Base-by-base conservation (phyloP, 2,113 vertebrate genomes). In the Scophthalmus maximus region DNA sequence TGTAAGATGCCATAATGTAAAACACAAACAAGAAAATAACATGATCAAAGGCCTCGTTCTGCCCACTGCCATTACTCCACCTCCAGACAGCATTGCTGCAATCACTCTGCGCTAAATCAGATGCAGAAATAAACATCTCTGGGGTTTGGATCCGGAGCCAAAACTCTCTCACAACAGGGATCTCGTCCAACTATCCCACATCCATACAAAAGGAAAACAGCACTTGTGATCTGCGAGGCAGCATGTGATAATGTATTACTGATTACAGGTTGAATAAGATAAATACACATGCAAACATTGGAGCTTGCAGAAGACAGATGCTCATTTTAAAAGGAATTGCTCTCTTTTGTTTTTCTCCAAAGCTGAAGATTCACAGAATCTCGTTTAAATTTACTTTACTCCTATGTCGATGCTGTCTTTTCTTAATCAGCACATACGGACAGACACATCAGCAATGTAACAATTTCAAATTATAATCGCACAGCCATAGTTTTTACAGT, bases 51-150 rank as follows among this genome's bases (percentile, higher is more conserved):
- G 70, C 63, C 22, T 52, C 42, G 60, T 79, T 64, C 68, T 81
- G 52, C 82, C 79, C 64, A 68, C 73, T 85, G 80, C 65, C 84
- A 27, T 76, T 73, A 85, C 77, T 57, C 86, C 84, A 84, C 76
- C 81, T 85, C 86, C 83, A 87, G 79, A 88, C 79, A 47, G 51
- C 51, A 83, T 73, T 82, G 75, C 78, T 81, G 82, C 87, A 86
- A 85, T 87, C 80, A 86, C 53, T 84, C 77, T 76, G 75, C 23
- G 47, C 79, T 81, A 81, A 90, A 91, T 87, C 77, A 85, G 71
- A 83, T 85, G 82, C 82, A 90, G 87, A 82, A 87, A 88, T 88
- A 87, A 90, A 91, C 84, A 88, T 89, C 83, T 88, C 66, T 38
- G 64, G 76, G 86, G 73, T 77, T 82, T 72, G 79, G 57, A 75